phyloP scores from a whole-genome alignment of 1,140 invertebrate species.

The Samia ricini region DNA sequence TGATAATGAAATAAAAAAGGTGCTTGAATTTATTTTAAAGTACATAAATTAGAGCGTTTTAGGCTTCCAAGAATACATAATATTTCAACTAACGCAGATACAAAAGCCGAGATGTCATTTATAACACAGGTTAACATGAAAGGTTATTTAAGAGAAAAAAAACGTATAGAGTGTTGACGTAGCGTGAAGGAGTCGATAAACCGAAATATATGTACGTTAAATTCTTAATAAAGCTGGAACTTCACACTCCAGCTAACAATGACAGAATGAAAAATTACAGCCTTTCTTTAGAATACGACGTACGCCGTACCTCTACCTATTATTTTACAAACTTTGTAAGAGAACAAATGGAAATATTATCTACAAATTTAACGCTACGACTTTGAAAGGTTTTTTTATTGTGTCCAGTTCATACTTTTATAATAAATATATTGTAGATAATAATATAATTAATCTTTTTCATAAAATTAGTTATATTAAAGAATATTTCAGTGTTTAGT shows the following conservation, averaged over 20 bases:
- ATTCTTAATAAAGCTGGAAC: slow-evolving; percentile 38
- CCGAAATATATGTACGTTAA: slow-evolving; percentile 16
- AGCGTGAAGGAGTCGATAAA: slow-evolving; percentile 9
- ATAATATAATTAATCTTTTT: no score
- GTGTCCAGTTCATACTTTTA: no score
- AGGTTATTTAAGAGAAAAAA: background rate
- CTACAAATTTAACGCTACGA: background rate
- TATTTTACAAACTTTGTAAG: slow-evolving; percentile 34
- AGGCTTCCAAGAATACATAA: no score
- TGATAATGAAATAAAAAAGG: no score
- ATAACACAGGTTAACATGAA: background rate
- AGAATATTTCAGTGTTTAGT: no score
- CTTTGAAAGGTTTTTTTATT: background rate
- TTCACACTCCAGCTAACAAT: slow-evolving; percentile 33
- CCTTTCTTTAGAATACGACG: slow-evolving; percentile 25
- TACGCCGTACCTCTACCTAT: slow-evolving; percentile 1
- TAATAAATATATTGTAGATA: no score
- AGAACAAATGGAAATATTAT: slow-evolving; percentile 26
- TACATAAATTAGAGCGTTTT: no score
- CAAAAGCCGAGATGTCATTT: background rate
- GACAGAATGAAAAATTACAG: slow-evolving; percentile 44
- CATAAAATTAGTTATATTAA: no score
- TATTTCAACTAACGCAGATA: background rate
- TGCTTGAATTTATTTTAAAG: no score
- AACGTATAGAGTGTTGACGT: background rate